Conservation (phyloP, 2,113 vertebrate genomes). For the Pelmatolapia mariae region DNA sequence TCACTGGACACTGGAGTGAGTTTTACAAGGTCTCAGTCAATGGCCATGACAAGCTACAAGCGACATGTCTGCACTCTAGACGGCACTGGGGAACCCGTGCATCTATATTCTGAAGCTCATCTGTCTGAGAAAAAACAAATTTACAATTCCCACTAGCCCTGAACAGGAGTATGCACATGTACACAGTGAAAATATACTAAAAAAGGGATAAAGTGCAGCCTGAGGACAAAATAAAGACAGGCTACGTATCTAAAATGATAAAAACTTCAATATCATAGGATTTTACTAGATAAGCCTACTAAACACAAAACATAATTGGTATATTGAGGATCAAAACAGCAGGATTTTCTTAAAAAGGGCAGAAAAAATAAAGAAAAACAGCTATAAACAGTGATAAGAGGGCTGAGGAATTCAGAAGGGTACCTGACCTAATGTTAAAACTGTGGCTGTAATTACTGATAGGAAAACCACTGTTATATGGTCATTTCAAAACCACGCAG, state of each 20-base stretch:
- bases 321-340: not conserved
- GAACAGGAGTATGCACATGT: not conserved
- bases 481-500: not conserved
- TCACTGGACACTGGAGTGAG: constrained; percentile 4
- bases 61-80: constrained; percentile 1
- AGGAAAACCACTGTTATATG: not conserved
- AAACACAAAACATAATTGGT: not conserved
- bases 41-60: constrained; percentile 43
- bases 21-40: constrained; percentile 54
- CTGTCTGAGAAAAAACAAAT: not conserved
- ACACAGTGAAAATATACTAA: not conserved
- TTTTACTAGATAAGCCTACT: not conserved
- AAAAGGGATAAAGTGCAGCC: not conserved
- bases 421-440: not conserved
- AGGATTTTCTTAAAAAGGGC: not conserved
- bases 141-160: not conserved
- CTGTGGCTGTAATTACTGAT: not conserved
- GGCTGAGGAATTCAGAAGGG: not conserved
- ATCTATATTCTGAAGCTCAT: not conserved
- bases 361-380: not conserved
- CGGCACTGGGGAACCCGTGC: not conserved
- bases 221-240: not conserved
- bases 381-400: not conserved
- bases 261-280: not conserved
- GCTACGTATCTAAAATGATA: not conserved